Percentiles rank a stretch among this genome's conserved stretches.
These are phyloP conservation scores for Falcaria lacertinaria DNA, from an alignment of 2,888 invertebrate species.

Conservation along the genomic window DNA sequence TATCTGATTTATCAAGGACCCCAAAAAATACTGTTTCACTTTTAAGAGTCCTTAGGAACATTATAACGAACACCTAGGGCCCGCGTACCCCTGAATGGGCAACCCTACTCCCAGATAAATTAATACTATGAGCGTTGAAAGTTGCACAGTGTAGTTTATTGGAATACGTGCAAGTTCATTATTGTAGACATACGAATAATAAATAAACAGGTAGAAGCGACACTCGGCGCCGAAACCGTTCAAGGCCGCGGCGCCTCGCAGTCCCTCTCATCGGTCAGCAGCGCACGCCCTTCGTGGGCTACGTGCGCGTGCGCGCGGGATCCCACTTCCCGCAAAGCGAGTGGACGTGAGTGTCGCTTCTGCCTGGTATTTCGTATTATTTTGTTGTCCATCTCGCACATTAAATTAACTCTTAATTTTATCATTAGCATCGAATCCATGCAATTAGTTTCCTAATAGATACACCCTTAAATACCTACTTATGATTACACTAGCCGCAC, in stretches of 20 bases:
- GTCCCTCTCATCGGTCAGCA: not conserved
- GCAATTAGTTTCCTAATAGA: no score
- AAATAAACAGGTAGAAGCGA: not conserved
- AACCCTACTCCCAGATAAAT: no score
- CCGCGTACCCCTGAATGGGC: no score
- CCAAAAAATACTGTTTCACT: no score
- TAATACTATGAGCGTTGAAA: no score
- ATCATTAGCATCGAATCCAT: no score
- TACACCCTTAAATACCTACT: no score
- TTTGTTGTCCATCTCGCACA: constrained; percentile 1
- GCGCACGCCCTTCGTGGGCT: constrained; percentile 64
- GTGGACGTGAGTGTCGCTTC: not conserved
- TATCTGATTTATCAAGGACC: no score
- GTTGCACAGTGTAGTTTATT: not conserved
- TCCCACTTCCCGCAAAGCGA: not conserved
- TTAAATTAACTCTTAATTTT: no score
- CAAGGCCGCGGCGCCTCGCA: constrained; percentile 3
- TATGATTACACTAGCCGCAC: no score
- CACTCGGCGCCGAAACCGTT: constrained; percentile 7
- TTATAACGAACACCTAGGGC: no score
- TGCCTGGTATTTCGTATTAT: not conserved
- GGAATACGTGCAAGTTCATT: not conserved
- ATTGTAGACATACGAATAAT: not conserved
- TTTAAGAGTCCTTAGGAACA: no score
- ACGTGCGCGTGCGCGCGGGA: constrained; percentile 31